Evolutionary conservation across 2,797 vertebrate genomes (phyloP).

Genomic region (Adrianichthys oophorus): DNA sequence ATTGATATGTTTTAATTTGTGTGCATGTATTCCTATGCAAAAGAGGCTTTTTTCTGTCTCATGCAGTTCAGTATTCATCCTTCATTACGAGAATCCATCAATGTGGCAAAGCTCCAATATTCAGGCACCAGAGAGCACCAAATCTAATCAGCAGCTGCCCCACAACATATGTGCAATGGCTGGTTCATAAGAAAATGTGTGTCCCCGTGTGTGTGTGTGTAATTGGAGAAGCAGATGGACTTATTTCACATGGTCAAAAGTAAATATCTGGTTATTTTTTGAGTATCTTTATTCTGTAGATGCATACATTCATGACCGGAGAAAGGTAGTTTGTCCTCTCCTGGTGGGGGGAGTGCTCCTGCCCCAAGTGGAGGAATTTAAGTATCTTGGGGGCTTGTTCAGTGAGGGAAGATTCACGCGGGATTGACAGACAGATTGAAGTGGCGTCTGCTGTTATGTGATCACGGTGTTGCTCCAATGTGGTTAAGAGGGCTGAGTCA

Average conservation of each 20-base stretch:
- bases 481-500: no score
- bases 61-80: slow-evolving; percentile 38
- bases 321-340: no score
- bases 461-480: no score
- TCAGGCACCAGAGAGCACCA: slow-evolving; percentile 47
- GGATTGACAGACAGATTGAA: no score
- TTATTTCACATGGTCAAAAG: slow-evolving; percentile 55
- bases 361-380: no score
- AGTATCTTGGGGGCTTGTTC: no score
- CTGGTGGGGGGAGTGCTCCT: no score
- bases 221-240: slow-evolving; percentile 15
- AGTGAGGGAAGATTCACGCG: no score
- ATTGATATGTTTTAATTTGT: slow-evolving; percentile 47
- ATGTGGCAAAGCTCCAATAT: slow-evolving; percentile 56
- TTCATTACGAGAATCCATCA: slow-evolving; percentile 59
- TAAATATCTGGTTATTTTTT: slow-evolving; percentile 49
- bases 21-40: slow-evolving; percentile 8
- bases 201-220: slow-evolving; percentile 13
- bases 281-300: slow-evolving; percentile 16
- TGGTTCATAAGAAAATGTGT: slow-evolving; percentile 10
- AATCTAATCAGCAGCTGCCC: slow-evolving; percentile 58
- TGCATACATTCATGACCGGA: no score
- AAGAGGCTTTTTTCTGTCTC: slow-evolving; percentile 28
- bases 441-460: no score
- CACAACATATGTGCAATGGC: slow-evolving; percentile 28